Evolutionary conservation across 1,140 invertebrate genomes (phyloP), one percentile per base, ranked within the genome.

Genomic region (Formica exsecta): DNA sequence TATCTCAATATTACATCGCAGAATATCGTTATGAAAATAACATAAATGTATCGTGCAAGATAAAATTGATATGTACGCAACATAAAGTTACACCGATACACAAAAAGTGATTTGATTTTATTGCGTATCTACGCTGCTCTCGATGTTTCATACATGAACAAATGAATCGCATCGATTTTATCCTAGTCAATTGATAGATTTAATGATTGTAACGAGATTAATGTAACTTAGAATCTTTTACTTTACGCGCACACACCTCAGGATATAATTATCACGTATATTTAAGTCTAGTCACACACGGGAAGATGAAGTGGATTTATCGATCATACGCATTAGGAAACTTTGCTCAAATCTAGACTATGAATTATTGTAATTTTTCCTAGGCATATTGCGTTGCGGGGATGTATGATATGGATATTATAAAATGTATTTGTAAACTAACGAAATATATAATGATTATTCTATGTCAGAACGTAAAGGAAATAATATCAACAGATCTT

Each of bases 101-200:
- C 32, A 32, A 2, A 36, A 13, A 73, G n/a, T 16, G 65, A 70
- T 61, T 83, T 74, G 38, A 74, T 73, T 83, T 80, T 57, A 70
- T 57, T 32, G 51, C 48, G 32, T 70, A 51, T n/a, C 9, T 32
- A 70, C 22, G 32, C 77, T 74, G 68, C 48, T 16, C 38, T 83
- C 79, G 79, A 83, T 74, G 79, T 74, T 48, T 83, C 76, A 54
- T 81, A 38, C 32, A 54, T 32, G 66, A 70, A 54, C 51, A 59
- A 71, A 81, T 51, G 51, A 54, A 41, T 29, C 79, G 59, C 62
- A 87, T 86, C 87, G 85, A 89, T 85, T 68, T 92, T 91, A 87
- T 87, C 84, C 92, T 93, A 93, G 93, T 93, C 93, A 92, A 93
- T 93, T 93, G 81, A 89, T 92, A 91, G 86, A 36, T 88, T 89